Conservation (phyloP, 2,888 invertebrate genomes). For the Nomada fabriciana region DNA sequence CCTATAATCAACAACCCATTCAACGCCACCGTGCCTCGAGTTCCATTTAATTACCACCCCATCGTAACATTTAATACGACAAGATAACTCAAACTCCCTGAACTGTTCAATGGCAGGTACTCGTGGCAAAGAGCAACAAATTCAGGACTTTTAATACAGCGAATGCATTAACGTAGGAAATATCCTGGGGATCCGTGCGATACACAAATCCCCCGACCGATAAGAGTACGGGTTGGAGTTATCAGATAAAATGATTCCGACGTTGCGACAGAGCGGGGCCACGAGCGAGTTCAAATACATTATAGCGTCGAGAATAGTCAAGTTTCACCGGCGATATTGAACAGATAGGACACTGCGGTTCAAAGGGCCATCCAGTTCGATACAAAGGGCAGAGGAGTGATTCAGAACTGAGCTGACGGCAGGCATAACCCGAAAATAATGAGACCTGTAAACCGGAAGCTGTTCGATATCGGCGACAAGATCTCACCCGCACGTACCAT, state of each 20-base stretch:
- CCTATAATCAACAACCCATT: no score
- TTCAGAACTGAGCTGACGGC: slow-evolving; percentile 46
- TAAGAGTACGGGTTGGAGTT: slow-evolving; percentile 25
- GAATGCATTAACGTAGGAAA: slow-evolving; percentile 37
- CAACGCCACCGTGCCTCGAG: no score
- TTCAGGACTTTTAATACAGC: neutral
- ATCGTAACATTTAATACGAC: neutral
- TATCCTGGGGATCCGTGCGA: slow-evolving; percentile 39
- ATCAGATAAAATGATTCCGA: slow-evolving; percentile 45
- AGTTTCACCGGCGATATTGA: slow-evolving; percentile 47
- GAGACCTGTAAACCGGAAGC: slow-evolving; percentile 70
- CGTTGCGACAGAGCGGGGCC: neutral
- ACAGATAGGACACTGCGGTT: slow-evolving; percentile 53
- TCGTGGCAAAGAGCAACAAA: neutral
- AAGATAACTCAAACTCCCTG: neutral
- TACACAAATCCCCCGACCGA: slow-evolving; percentile 21
- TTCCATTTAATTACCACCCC: neutral
- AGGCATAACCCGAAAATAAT: slow-evolving; percentile 76
- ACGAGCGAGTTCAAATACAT: slow-evolving; percentile 23
- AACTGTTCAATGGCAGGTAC: neutral
- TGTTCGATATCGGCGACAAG: slow-evolving; percentile 64
- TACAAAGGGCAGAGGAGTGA: slow-evolving; percentile 50
- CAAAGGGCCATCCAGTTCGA: slow-evolving; percentile 54
- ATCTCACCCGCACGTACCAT: slow-evolving; percentile 68
- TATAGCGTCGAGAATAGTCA: slow-evolving; percentile 27